Evolutionary conservation across 2,113 vertebrate genomes (phyloP), one percentile per base, ranked within the genome.

Genomic region (Aspiorhynchus laticeps): DNA sequence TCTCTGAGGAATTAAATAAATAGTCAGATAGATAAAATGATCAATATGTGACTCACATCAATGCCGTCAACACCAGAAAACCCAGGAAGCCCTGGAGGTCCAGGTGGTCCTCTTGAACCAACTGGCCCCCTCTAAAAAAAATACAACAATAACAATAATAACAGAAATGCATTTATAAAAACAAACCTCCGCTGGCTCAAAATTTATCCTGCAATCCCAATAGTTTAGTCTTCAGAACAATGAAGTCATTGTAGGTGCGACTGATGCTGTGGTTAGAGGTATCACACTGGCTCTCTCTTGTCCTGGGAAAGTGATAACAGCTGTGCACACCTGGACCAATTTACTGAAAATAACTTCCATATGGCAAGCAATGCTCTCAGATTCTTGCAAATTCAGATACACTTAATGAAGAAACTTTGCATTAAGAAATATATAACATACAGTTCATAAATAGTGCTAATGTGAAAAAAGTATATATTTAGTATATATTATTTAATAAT

Each of bases 31-130:
- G 41, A 43, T 43, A 43, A 83, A 41, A 31, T 83, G 11, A 69
- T 33, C 3, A 19, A 48, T 26, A 53, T 82, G 38, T 17, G n/a
- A 95, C 97, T 98, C 94, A 99, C 98, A 88, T 98, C 98, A 0
- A 99, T 98, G 77, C 98, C 98, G 11, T 98, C 97, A 36, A 99
- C 97, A 87, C 98, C 98, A 0, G 98, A 95, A 89, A 98, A 97
- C 89, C 98, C 98, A 14, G 96, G 91, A 4, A 93, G 88, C 5
- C 98, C 98, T 0, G 95, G 95, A 0, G 96, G 96, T 46, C 97
- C 98, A 0, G 90, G 91, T 46, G 95, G 95, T 0, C 97, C 97
- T 94, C 93, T 94, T 38, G 95, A 95, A 78, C 97, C 98, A 0
- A 95, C 93, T 0, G 91, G 95, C 33, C 96, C 97, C 94, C 96